phyloP scores from a whole-genome alignment of 2,888 invertebrate genomes.

The Hypomecis atomaria region DNA sequence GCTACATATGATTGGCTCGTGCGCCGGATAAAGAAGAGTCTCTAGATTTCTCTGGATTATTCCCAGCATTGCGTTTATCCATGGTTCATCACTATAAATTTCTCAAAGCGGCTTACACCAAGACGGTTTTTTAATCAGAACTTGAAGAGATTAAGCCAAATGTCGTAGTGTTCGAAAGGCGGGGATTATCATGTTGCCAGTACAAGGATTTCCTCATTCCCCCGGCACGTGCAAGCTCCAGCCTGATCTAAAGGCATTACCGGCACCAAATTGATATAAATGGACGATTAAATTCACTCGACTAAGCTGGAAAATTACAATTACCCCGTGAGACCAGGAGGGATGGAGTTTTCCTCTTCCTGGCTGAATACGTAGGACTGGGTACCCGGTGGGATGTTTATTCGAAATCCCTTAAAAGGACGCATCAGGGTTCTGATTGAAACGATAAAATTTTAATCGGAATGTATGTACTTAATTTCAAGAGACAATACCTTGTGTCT shows the following conservation, averaged over 20 bases:
- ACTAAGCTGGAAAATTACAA: slow-evolving; percentile 35
- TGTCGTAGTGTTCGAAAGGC: neutral
- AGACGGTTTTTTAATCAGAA: too few species aligned
- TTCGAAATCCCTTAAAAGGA: slow-evolving; percentile 1
- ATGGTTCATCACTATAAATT: too few species aligned
- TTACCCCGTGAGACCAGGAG: slow-evolving; percentile 23
- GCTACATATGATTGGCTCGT: too few species aligned
- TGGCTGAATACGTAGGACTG: neutral
- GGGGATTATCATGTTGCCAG: neutral
- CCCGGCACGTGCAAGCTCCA: slow-evolving; percentile 13
- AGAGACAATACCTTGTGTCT: too few species aligned
- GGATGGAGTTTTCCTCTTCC: slow-evolving; percentile 23
- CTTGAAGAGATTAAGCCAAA: too few species aligned
- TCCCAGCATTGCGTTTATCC: too few species aligned
- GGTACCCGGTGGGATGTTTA: neutral
- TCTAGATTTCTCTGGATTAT: too few species aligned
- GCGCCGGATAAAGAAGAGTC: too few species aligned
- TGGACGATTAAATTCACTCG: slow-evolving; percentile 36
- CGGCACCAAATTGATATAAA: slow-evolving; percentile 34
- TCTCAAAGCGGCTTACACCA: too few species aligned
- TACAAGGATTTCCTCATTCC: slow-evolving; percentile 6
- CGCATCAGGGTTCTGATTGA: slow-evolving; percentile 2
- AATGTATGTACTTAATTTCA: too few species aligned
- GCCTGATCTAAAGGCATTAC: slow-evolving; percentile 24
- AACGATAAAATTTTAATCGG: neutral